These are phyloP conservation scores for Onchidella celtica DNA, from an alignment of 2,888 invertebrate species.

Conservation along the genomic window DNA sequence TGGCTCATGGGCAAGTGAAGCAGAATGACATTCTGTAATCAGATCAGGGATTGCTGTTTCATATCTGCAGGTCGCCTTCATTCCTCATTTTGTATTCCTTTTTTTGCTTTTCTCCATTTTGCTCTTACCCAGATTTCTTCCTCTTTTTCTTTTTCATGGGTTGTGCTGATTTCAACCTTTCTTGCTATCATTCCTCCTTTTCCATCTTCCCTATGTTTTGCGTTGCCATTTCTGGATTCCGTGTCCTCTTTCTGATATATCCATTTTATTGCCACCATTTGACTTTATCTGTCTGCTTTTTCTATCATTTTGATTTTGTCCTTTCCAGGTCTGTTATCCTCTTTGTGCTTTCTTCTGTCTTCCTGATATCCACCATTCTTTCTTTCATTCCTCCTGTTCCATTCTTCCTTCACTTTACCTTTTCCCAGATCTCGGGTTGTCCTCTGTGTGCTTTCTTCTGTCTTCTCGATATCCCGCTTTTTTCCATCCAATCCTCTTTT, in stretches of 20 bases:
- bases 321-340: not conserved
- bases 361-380: not conserved
- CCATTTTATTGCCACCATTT: not conserved
- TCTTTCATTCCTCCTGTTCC: not conserved
- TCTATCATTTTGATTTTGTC: not conserved
- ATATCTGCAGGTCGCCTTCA: no score
- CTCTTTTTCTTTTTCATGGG: no score
- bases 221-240: not conserved
- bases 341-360: not conserved
- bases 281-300: not conserved
- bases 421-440: not conserved
- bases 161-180: no score
- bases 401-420: not conserved
- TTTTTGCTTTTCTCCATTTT: no score
- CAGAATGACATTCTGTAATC: no score
- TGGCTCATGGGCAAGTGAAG: no score
- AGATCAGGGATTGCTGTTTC: no score
- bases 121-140: no score
- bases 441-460: not conserved
- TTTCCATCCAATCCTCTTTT: not conserved
- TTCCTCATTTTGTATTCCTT: no score
- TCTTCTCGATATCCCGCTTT: not conserved
- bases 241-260: not conserved
- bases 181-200: not conserved
- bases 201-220: not conserved